Evolutionary conservation across 2,797 vertebrate genomes (phyloP).

Genomic region (Cyclura pinguis): DNA sequence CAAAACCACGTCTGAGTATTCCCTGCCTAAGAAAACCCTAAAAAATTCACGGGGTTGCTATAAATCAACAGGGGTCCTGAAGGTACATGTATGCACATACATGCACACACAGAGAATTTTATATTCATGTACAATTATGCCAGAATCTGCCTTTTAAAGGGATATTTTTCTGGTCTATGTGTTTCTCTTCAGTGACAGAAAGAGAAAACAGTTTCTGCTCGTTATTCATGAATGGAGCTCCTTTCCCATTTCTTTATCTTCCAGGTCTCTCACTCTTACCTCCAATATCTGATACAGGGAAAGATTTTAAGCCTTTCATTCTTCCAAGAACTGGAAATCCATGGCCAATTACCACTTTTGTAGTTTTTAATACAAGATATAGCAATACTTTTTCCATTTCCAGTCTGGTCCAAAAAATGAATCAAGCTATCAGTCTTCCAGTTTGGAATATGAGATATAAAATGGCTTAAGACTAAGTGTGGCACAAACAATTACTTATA

Average conservation of each 20-base stretch:
- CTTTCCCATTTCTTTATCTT: not conserved
- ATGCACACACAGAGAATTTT: not conserved
- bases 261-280: not conserved
- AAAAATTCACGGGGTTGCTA: no score
- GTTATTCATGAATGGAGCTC: no score
- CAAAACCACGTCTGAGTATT: no score
- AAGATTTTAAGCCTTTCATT: not conserved
- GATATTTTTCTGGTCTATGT: not conserved
- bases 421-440: no score
- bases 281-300: not conserved
- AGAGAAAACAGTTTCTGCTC: not conserved
- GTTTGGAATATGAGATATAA: not conserved
- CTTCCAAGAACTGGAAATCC: not conserved
- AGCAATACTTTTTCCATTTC: not conserved
- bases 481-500: not conserved
- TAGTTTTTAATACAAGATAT: not conserved
- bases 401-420: not conserved
- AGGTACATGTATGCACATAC: no score
- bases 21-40: no score
- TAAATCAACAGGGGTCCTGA: no score
- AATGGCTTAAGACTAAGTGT: not conserved
- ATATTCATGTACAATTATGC: not conserved
- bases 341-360: not conserved
- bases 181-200: not conserved
- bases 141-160: not conserved